Base-by-base conservation (phyloP, 2,888 invertebrate species). In the Nyleta sp. region DNA sequence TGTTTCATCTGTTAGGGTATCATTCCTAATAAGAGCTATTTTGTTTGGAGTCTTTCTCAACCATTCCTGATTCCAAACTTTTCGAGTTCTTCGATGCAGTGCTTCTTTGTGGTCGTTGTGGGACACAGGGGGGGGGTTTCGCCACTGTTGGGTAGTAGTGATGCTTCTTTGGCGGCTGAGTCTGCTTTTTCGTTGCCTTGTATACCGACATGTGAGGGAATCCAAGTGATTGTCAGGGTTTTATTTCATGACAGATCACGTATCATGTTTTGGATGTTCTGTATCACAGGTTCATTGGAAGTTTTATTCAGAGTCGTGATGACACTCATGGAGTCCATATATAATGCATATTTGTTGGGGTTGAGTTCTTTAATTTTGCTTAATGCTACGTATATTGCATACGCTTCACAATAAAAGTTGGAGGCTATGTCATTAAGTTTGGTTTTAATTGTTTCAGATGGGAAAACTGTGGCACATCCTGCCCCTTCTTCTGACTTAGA, bases 111-210 rank as follows among this genome's bases (percentile, higher is more conserved):
- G n/a, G n/a, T n/a, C n/a, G n/a, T n/a, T n/a, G n/a, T n/a, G n/a
- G n/a, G n/a, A n/a, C n/a, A n/a, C n/a, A n/a, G n/a, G n/a, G n/a
- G n/a, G n/a, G n/a, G n/a, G n/a, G n/a, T n/a, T n/a, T n/a, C n/a
- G n/a, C n/a, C n/a, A n/a, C n/a, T n/a, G n/a, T n/a, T n/a, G n/a
- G n/a, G n/a, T n/a, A n/a, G 24, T 35, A 35, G 13, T 2, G 35
- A 35, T 35, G 35, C 35, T 35, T 35, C 35, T 8, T 35, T 35
- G 2, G 35, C 38, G 5, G 38, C 38, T 38, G 10, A 10, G 13
- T 38, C 38, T 38, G 38, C 38, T 38, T 38, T 38, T 38, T 38
- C 38, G 38, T 7, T 38, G 10, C 38, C 38, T 15, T n/a, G n/a
- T 13, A 38, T 38, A 2, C 38, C 38, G 5, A 38, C n/a, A 15